Conservation (phyloP, 2,888 invertebrate species). For the Xylota sylvarum region DNA sequence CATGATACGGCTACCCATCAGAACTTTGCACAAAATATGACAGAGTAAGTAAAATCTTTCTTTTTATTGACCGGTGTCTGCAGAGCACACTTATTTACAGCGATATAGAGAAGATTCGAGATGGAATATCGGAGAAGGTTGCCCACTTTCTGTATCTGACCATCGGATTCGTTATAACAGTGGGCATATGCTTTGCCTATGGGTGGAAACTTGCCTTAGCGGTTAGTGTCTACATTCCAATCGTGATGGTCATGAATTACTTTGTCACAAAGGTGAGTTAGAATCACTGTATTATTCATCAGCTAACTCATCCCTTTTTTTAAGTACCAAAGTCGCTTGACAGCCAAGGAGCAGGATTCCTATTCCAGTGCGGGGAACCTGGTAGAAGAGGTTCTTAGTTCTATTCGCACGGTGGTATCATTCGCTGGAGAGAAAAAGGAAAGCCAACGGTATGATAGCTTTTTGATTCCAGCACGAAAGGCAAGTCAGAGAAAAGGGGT, state of each 20-base stretch:
- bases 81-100: slow-evolving; percentile 84
- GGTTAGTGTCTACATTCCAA: slow-evolving; percentile 91
- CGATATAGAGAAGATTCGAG: slow-evolving; percentile 92
- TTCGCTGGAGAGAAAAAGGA: slow-evolving; percentile 92
- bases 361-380: slow-evolving; percentile 92
- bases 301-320: not conserved
- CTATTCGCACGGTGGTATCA: slow-evolving; percentile 91
- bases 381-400: slow-evolving; percentile 91
- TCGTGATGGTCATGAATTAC: slow-evolving; percentile 90
- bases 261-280: slow-evolving; percentile 90
- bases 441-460: slow-evolving; percentile 87
- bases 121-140: slow-evolving; percentile 94
- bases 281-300: too few relatives aligned
- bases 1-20: slow-evolving; percentile 90
- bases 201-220: slow-evolving; percentile 95
- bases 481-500: slow-evolving; percentile 89
- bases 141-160: slow-evolving; percentile 89
- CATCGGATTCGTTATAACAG: slow-evolving; percentile 86
- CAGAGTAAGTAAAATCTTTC: slow-evolving; percentile 87
- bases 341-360: slow-evolving; percentile 88
- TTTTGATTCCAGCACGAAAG: slow-evolving; percentile 87
- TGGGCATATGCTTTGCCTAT: slow-evolving; percentile 90
- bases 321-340: slow-evolving; percentile 88
- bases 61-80: not conserved
- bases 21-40: slow-evolving; percentile 90